Base-by-base conservation (phyloP, 2,888 invertebrate species). In the Phyllotreta striolata region DNA sequence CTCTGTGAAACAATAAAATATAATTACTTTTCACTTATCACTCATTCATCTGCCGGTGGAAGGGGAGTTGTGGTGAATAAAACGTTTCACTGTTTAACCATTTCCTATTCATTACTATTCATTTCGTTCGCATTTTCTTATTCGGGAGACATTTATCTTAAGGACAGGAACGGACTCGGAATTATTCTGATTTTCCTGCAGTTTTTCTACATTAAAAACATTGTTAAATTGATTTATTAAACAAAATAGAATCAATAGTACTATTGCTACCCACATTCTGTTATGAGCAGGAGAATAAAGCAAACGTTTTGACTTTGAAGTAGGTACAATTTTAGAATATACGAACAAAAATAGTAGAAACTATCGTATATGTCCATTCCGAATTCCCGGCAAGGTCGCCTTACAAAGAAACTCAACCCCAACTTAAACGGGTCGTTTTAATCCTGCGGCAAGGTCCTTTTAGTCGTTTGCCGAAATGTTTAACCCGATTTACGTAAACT, bases 21-120 rank as follows among this genome's bases (percentile, higher is more conserved):
- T 79, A 80, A 80, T 80, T 80, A 79, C 79, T 73, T 77, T 79
- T 79, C 79, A 79, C 79, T 80, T 80, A 80, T 80, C 79, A 78
- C 77, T 80, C 79, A 79, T 78, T 80, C 78, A 79, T 80, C 78
- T 79, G 78, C 73, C 75, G 70, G 66, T 64, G 54, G 59, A 64
- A n/a, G 57, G 57, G 61, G 64, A 71, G 71, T 73, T 74, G 76
- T 74, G 75, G 75, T 76, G 77, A 77, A 79, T 78, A 78, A 79
- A 79, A 78, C 78, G 72, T 78, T 78, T 74, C 79, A 77, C 75
- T 79, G 79, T 79, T 80, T 77, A 78, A 78, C 78, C 78, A 77
- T 80, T 80, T 80, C 77, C 79, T 78, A 79, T 80, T 80, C 79
- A 80, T 80, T 79, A 78, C 78, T 77, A 79, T 79, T 80, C 79